A percentile compares a stretch with the other conserved stretches of the same genome.
Evolutionary conservation across 2,888 invertebrate genomes (phyloP).

Genomic region (Alviniconcha strummeri): DNA sequence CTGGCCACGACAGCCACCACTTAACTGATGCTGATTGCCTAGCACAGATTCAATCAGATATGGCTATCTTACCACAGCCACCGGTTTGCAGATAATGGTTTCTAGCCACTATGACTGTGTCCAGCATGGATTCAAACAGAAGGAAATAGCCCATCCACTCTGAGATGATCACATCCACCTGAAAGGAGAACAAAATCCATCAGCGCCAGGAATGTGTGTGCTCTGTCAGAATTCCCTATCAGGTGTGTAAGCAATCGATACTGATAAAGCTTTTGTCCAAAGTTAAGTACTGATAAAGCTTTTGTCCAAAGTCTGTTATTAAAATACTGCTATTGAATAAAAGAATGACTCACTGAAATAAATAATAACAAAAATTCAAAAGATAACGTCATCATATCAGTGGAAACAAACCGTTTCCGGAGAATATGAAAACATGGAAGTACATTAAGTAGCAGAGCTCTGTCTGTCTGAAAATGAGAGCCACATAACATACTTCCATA

Average conservation of each 20-base stretch:
- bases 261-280: background rate
- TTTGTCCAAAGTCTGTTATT: background rate
- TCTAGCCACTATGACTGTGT: conserved; percentile 86
- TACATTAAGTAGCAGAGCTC: no score
- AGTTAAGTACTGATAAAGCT: background rate
- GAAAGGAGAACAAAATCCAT: conserved; percentile 13
- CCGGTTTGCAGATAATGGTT: conserved; percentile 85
- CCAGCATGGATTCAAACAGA: conserved; percentile 96
- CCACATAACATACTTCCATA: no score
- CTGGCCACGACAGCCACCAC: no score
- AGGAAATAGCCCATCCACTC: conserved; percentile 99
- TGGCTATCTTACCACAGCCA: conserved; percentile 77
- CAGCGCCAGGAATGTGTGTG: background rate
- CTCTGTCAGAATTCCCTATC: background rate
- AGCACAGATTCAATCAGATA: no score
- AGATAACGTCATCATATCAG: no score
- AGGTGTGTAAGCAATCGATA: background rate
- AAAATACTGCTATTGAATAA: background rate
- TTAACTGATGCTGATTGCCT: conserved; percentile 51
- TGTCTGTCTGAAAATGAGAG: no score
- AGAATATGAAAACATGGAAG: no score
- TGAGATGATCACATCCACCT: conserved; percentile 90
- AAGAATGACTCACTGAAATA: background rate
- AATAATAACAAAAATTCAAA: no score
- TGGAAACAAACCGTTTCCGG: no score